phyloP scores from a whole-genome alignment of 2,888 invertebrate genomes.

The Eilema caniola region DNA sequence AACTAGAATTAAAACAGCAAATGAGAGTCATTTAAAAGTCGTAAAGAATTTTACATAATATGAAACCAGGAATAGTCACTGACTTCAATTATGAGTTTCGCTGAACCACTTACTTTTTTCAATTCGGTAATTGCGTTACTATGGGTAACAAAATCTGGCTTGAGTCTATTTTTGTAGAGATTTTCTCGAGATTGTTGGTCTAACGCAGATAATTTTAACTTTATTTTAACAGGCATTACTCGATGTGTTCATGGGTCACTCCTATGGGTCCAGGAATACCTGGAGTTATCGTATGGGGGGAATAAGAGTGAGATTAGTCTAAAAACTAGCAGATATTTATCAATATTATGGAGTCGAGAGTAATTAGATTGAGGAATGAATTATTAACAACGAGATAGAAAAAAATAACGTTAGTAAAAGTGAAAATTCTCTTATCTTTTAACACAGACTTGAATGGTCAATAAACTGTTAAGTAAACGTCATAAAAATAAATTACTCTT shows the following conservation, averaged over 20 bases:
- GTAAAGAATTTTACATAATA: not conserved
- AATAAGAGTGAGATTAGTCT: too few relatives aligned
- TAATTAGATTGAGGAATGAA: not conserved
- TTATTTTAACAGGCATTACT: too few relatives aligned
- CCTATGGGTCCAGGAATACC: too few relatives aligned
- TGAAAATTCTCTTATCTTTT: not conserved
- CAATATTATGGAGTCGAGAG: too few relatives aligned
- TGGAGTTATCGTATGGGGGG: too few relatives aligned
- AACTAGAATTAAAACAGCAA: not conserved
- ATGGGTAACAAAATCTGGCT: too few relatives aligned
- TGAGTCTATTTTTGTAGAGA: too few relatives aligned
- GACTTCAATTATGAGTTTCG: not conserved
- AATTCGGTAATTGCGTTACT: too few relatives aligned
- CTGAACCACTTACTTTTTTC: not conserved
- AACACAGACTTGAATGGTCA: not conserved
- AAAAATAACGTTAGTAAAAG: not conserved
- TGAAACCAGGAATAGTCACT: not conserved
- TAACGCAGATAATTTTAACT: too few relatives aligned
- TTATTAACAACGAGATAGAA: not conserved
- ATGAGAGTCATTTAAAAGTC: not conserved
- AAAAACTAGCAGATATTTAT: too few relatives aligned
- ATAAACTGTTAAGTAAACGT: not conserved
- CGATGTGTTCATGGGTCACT: not conserved
- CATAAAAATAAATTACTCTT: not conserved
- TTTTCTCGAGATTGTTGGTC: too few relatives aligned